Base-by-base conservation (phyloP, 2,797 vertebrate genomes). In the Tenualosa thibaudeaui region DNA sequence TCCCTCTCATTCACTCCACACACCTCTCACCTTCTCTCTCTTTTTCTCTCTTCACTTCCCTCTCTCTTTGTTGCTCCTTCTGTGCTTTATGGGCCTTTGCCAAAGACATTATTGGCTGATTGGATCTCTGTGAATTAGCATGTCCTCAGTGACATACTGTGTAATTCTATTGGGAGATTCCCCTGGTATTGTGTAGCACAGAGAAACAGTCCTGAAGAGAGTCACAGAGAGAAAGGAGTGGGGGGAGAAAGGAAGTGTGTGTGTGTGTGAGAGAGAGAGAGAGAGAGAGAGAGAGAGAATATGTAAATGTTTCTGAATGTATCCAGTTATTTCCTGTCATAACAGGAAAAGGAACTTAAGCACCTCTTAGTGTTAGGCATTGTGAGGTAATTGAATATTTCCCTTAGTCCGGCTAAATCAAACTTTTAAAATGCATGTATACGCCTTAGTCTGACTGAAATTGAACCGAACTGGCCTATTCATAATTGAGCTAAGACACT, bases 311-410 rank as follows among this genome's bases (percentile, higher is more conserved):
- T 62, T n/a, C 58, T n/a, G 58, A 24, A 22, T 78, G 17, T 43
- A 78, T 43, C 71, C 37, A 46, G 71, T 78, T 78, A 78, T 78
- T 78, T 78, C 40, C 71, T 43, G 40, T 78, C 71, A 78, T 78
- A 78, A 78, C 71, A 78, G 71, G 71, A 78, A 78, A 43, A 22
- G 71, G 26, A 78, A 46, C 71, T 62, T 15, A 19, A 71, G 65
- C 31, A 9, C 65, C 13, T 71, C 15, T 40, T 15, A 46, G 37
- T 22, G 5, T 62, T 62, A 24, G 40, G 40, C 37, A 19, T 1
- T 22, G 71, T 78, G 17, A 40, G 31, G 26, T 7, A 71, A 31
- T 31, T 31, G 31, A 31, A 31, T 31, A 31, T 31, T 31, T 31
- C 31, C 31, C 31, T 31, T 31, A 31, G 31, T 31, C 31, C 31